Evolutionary conservation across 2,888 invertebrate genomes (phyloP).

Genomic region (Calliopum simillimum): DNA sequence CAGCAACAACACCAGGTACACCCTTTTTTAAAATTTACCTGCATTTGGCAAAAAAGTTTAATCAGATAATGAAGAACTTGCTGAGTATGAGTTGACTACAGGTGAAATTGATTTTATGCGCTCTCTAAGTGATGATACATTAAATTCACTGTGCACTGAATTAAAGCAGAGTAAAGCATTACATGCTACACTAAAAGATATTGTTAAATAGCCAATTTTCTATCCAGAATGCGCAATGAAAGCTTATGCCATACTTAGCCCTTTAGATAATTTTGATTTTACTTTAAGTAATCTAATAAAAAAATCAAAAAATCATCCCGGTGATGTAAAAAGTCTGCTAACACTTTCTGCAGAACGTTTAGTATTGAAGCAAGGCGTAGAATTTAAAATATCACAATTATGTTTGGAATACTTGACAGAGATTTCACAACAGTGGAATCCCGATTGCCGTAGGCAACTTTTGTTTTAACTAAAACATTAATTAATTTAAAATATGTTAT

Average conservation of each 20-base stretch:
- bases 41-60: background rate
- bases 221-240: constrained; percentile 53
- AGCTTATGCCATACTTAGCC: constrained; percentile 54
- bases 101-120: constrained; percentile 50
- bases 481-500: no score
- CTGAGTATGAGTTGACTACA: constrained; percentile 51
- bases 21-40: constrained; percentile 91
- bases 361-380: constrained; percentile 45
- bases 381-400: constrained; percentile 47
- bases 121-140: constrained; percentile 38
- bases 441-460: constrained; percentile 55
- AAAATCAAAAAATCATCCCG: constrained; percentile 51
- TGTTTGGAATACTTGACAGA: constrained; percentile 54
- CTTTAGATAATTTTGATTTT: constrained; percentile 51
- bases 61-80: constrained; percentile 46
- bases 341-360: constrained; percentile 56
- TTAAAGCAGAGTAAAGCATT: constrained; percentile 45
- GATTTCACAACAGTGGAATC: constrained; percentile 53
- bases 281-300: constrained; percentile 45
- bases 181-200: constrained; percentile 40
- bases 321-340: constrained; percentile 55
- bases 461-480: no score
- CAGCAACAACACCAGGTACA: constrained; percentile 84
- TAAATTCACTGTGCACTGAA: constrained; percentile 45
- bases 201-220: constrained; percentile 46